Base-by-base conservation (phyloP, 2,888 invertebrate genomes). In the Eulithis prunata region DNA sequence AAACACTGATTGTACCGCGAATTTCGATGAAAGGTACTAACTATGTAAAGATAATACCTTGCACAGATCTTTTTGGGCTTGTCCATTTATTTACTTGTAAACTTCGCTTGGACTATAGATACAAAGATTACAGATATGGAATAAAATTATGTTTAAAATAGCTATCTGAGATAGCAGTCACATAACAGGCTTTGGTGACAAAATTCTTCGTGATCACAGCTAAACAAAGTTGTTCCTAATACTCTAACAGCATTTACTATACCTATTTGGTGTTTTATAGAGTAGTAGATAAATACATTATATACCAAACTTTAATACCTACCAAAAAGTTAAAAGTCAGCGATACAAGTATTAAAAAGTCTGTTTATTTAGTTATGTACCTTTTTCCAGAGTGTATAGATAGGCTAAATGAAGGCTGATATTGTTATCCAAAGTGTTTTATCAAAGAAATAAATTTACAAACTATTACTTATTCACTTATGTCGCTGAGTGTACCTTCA, bases 211-310 rank as follows among this genome's bases (percentile, higher is more conserved):
- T 21, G 13, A 57, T 8, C 14, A 14, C 47, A 3, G 8, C 6
- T 8, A 13, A 7, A 47, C 4, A 47, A 41, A 32, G 32, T 32
- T 5, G 7, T 10, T 41, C 10, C 8, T 41, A 41, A 5, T 8
- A 0, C 41, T 47, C 3, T 46, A 58, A 58, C 57, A 54, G 32
- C 54, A 54, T 55, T 64, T 8, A 54, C 21, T 56, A 55, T n/a
- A 21, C 14, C 53, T 54, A 64, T 54, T 8, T 59, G 59, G 49
- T 51, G 51, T 59, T 59, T 45, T 43, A 53, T 49, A 59, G 7
- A 49, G 38, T 57, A n/a, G 10, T 14, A 47, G 12, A 57, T 49
- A 38, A 13, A 41, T 45, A 32, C 28, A 53, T 62, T 7, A 14
- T 46, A 49, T 41, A 58, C 5, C 52, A 58, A 64, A 21, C 14